Evolutionary conservation across 1,140 invertebrate species (phyloP).

Genomic region (Scaptomyza graminum): DNA sequence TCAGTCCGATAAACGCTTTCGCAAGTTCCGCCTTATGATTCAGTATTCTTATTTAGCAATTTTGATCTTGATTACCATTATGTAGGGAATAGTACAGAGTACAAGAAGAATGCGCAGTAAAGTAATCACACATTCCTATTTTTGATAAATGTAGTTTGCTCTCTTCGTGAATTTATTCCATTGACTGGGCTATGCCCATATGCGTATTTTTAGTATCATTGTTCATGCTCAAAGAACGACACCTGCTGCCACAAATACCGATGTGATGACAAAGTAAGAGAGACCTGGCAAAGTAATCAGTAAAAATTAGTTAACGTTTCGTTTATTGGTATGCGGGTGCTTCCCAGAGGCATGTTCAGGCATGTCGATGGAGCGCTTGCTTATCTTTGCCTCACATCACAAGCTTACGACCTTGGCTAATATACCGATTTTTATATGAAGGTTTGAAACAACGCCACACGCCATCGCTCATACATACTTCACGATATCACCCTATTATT

Average conservation of each 20-base stretch:
- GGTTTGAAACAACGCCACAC: constrained; percentile 21
- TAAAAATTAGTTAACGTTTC: constrained; percentile 38
- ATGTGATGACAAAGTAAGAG: constrained; percentile 49
- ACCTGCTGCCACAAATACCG: constrained; percentile 54
- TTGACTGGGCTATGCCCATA: constrained; percentile 26
- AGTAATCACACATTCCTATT: too few species aligned
- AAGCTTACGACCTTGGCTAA: constrained; percentile 50
- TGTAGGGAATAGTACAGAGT: too few species aligned
- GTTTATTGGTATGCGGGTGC: constrained; percentile 35
- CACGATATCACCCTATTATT: constrained; percentile 1
- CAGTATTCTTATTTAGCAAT: not conserved
- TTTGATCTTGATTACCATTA: too few species aligned
- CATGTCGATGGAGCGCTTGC: constrained; percentile 9
- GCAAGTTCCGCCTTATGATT: constrained; percentile 8
- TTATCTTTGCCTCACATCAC: constrained; percentile 45
- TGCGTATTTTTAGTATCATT: constrained; percentile 36
- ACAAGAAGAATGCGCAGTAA: too few species aligned
- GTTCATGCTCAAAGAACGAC: constrained; percentile 33
- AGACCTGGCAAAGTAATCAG: constrained; percentile 38
- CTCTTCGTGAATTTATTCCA: not conserved
- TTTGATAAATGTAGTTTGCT: too few species aligned
- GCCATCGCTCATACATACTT: constrained; percentile 35
- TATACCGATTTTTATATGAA: constrained; percentile 60
- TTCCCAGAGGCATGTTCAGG: constrained; percentile 46
- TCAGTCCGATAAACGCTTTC: constrained; percentile 1